Evolutionary conservation across 1,140 invertebrate species (phyloP), one percentile per base, ranked within the genome.

Genomic region (Bombus picipes): DNA sequence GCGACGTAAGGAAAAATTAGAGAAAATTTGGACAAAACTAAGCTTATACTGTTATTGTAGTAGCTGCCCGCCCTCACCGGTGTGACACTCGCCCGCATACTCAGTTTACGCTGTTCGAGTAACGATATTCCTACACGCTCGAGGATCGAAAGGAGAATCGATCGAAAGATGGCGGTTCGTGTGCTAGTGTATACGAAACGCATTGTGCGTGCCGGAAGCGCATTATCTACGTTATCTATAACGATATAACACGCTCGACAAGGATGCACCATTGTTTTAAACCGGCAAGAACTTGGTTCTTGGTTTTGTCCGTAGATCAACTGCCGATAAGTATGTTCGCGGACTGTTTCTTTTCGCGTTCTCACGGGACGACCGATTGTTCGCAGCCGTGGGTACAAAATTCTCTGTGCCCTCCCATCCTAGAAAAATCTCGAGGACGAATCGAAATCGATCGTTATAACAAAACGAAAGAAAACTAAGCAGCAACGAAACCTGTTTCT

Each of bases 141-240:
- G 18, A 68, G 65, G 85, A 86, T 77, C 85, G 90, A 90, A 85
- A 89, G 43, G 47, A 71, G 91, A 92, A 78, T 86, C 75, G 34
- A n/a, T 86, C 62, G 65, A 47, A 62, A 76, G 74, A 81, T 37
- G 76, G 65, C 37, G 71, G 80, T 78, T 83, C 81, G 80, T 57
- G 86, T 76, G 78, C 85, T 66, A 53, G 47, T 8, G 47, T 53
- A 53, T 53, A 22, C 53, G 89, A 91, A 91, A 92, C 66, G 62
- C 53, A 88, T 53, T 53, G 47, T 53, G 6, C 6, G 47, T 83
- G 91, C 91, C 91, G 91, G 91, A 92, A 92, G 76, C 83, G 80
- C 77, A 89, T 91, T 89, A 88, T 91, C 88, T 80, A 78, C 70
- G 70, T 22, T 59, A 59, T 28, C 25, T 15, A 34, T 37, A 22